Conservation (phyloP, 2,888 invertebrate genomes). For the Andrena fulva region DNA sequence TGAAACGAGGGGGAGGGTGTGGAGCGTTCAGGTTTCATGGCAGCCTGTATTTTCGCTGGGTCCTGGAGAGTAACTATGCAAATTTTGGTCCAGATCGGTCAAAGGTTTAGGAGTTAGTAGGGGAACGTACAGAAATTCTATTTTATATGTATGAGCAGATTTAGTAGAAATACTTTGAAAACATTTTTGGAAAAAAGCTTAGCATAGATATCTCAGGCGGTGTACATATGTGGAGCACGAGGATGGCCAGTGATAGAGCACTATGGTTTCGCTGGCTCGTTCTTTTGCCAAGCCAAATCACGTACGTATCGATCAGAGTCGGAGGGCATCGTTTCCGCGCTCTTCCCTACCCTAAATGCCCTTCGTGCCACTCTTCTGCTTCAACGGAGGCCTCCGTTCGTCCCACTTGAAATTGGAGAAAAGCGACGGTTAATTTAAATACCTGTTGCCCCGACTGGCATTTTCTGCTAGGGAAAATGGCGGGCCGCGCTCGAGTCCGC, state of each 20-base stretch:
- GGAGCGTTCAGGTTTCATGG: too few relatives aligned
- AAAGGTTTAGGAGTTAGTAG: too few relatives aligned
- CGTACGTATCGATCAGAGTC: conserved; percentile 64
- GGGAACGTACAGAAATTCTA: too few relatives aligned
- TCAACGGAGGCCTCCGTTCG: conserved; percentile 38
- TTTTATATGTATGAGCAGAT: too few relatives aligned
- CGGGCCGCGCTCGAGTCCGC: not conserved
- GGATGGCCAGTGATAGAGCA: not conserved
- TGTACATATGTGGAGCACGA: conserved; percentile 29
- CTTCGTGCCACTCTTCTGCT: conserved; percentile 41
- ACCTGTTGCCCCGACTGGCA: conserved; percentile 68
- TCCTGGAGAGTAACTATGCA: too few relatives aligned
- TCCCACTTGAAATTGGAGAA: conserved; percentile 49
- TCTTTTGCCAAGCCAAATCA: conserved; percentile 59
- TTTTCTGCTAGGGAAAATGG: conserved; percentile 5
- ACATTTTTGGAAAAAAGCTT: conserved; percentile 1
- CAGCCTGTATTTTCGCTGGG: too few relatives aligned
- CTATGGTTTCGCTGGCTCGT: conserved; percentile 24
- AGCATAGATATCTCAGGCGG: conserved; percentile 30
- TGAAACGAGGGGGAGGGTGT: too few relatives aligned
- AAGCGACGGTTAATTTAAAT: conserved; percentile 67
- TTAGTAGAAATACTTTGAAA: not conserved
- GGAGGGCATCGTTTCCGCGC: conserved; percentile 2
- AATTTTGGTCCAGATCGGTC: too few relatives aligned
- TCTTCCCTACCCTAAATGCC: conserved; percentile 32